phyloP scores from a whole-genome alignment of 2,888 invertebrate species.

The Frankliniella fusca region DNA sequence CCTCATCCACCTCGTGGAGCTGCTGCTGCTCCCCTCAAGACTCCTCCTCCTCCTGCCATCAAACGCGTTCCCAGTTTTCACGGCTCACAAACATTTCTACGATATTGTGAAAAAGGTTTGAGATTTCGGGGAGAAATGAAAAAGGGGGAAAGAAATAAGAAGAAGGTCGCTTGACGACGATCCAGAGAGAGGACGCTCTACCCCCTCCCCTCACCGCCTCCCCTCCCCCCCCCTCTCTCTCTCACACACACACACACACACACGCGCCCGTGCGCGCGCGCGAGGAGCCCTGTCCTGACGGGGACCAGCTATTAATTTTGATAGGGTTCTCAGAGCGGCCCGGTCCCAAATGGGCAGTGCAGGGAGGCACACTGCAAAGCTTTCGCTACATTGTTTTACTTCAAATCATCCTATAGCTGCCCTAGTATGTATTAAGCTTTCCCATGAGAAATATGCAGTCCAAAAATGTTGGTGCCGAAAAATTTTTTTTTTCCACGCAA shows the following conservation, averaged over 20 bases:
- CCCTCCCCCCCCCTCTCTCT: too few species aligned
- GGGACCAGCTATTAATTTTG: conserved; percentile 26
- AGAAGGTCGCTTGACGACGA: not conserved
- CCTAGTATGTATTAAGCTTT: too few species aligned
- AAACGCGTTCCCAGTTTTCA: conserved; percentile 2
- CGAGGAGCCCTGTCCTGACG: not conserved
- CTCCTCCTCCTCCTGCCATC: conserved; percentile 22
- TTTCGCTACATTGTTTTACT: too few species aligned
- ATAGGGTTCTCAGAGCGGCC: conserved; percentile 12
- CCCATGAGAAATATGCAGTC: too few species aligned
- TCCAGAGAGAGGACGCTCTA: not conserved
- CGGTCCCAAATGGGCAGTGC: conserved; percentile 20
- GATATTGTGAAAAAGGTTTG: conserved; percentile 25
- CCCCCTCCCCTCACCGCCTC: too few species aligned
- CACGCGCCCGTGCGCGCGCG: too few species aligned
- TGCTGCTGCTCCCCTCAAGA: not conserved
- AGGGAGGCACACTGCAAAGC: not conserved
- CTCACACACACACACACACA: too few species aligned
- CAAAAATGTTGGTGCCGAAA: too few species aligned
- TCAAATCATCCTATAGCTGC: too few species aligned
- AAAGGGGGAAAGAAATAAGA: not conserved
- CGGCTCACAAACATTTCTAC: conserved; percentile 26
- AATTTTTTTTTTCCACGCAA: too few species aligned
- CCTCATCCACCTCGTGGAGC: not conserved
- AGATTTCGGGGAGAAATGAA: conserved; percentile 19